A percentile compares a stretch with the other conserved stretches of the same genome.
phyloP scores from a whole-genome alignment of 30 jellyfish, hydroid and myxozoan species.

The Nemopilema nomurai region DNA sequence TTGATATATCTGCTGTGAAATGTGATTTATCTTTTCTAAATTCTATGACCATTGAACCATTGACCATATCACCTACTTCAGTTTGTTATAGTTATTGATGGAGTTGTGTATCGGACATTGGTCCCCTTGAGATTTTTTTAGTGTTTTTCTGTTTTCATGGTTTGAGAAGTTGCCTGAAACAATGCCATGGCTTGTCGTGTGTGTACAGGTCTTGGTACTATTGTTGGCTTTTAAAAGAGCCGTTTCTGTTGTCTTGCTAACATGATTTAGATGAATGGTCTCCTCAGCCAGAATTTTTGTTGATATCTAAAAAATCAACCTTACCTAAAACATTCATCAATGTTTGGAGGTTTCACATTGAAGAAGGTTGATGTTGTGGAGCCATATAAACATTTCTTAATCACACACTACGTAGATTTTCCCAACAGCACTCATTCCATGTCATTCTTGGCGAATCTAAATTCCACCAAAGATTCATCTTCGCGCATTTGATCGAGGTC shows the following conservation, averaged over 20 bases:
- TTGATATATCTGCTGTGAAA: too few species aligned
- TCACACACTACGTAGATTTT: slow-evolving; percentile 59
- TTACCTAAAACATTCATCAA: slow-evolving; percentile 18
- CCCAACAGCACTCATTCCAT: too few species aligned
- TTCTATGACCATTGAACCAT: too few species aligned
- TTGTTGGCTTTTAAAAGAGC: slow-evolving; percentile 26
- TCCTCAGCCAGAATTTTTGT: not conserved
- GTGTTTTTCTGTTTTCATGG: too few species aligned
- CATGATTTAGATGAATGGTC: not conserved
- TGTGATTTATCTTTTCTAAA: too few species aligned
- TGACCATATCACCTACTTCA: too few species aligned
- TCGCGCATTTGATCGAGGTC: slow-evolving; percentile 39
- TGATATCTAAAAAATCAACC: not conserved
- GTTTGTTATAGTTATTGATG: too few species aligned
- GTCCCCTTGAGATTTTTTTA: too few species aligned
- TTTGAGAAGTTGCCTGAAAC: too few species aligned
- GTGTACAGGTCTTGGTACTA: too few species aligned
- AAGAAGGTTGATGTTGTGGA: slow-evolving; percentile 54
- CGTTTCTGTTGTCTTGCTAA: not conserved
- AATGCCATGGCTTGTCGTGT: too few species aligned
- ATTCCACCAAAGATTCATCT: slow-evolving; percentile 48
- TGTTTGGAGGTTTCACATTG: slow-evolving; percentile 68
- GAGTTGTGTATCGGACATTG: too few species aligned
- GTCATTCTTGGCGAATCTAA: slow-evolving; percentile 31
- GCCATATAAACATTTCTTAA: slow-evolving; percentile 71